A percentile compares a stretch with the other conserved stretches of the same genome.
Evolutionary conservation across 23 tunicate genomes (phyloP).

Genomic region (Oikopleura vanhoeffeni): DNA sequence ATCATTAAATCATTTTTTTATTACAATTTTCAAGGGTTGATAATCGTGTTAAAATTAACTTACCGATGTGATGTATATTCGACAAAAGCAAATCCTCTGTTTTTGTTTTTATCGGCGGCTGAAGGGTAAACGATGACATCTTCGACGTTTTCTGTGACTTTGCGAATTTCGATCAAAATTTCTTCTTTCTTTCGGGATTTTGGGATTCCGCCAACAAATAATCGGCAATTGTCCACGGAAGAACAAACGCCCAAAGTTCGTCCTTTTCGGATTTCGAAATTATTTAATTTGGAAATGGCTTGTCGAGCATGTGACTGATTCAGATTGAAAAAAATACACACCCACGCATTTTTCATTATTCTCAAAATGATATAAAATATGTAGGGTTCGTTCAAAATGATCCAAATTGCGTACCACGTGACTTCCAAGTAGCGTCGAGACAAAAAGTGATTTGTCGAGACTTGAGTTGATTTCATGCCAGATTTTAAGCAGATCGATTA

Average conservation of each 20-base stretch:
- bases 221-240: conserved; percentile 89
- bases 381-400: too few relatives aligned
- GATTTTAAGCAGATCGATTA: too few relatives aligned
- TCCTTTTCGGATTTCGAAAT: conserved; percentile 81
- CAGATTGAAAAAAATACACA: too few relatives aligned
- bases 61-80: conserved; percentile 51
- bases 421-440: too few relatives aligned
- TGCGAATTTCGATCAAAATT: conserved; percentile 56
- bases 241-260: conserved; percentile 73
- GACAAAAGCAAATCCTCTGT: conserved; percentile 91
- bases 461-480: too few relatives aligned
- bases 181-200: conserved; percentile 71
- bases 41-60: too few relatives aligned
- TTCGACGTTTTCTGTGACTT: conserved; percentile 64
- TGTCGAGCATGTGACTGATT: conserved; percentile 55
- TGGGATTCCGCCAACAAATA: conserved; percentile 94
- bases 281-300: conserved; percentile 64
- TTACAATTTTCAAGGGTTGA: too few relatives aligned
- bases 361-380: too few relatives aligned
- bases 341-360: too few relatives aligned
- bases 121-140: conserved; percentile 85
- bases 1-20: too few relatives aligned
- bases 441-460: too few relatives aligned
- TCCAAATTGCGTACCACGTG: too few relatives aligned
- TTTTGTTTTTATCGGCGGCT: conserved; percentile 78